Percentiles rank a stretch among this genome's conserved stretches.
phyloP scores from a whole-genome alignment of 1,140 invertebrate species.

The Zaprionus kolodkinae region DNA sequence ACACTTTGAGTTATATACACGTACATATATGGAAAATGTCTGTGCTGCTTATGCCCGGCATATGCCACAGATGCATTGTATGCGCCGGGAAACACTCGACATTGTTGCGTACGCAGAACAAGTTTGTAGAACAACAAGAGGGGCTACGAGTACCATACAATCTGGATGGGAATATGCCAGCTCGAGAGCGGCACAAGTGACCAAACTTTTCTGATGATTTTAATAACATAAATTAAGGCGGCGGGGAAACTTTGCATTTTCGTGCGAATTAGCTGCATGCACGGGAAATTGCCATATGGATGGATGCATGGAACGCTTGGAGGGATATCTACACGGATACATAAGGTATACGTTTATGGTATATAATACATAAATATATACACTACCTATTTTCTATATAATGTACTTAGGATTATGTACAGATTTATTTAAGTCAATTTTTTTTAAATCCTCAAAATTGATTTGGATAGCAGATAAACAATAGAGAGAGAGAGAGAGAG shows the following conservation, averaged over 20 bases:
- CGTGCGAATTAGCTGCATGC: background rate
- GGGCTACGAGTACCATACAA: background rate
- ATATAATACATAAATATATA: too few species aligned
- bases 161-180: background rate
- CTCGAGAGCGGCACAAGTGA: conserved; percentile 11
- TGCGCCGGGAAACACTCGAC: conserved; percentile 13
- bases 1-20: conserved; percentile 18
- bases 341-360: too few species aligned
- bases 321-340: too few species aligned
- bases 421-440: too few species aligned
- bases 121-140: conserved; percentile 14
- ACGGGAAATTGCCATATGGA: background rate
- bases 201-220: conserved; percentile 26
- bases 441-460: too few species aligned
- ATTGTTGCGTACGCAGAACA: conserved; percentile 10
- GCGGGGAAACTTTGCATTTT: background rate
- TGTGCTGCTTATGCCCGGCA: conserved; percentile 25
- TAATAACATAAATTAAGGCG: conserved; percentile 20
- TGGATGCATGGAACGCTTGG: background rate
- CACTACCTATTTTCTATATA: too few species aligned
- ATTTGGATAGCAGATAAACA: too few species aligned
- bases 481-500: too few species aligned
- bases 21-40: conserved; percentile 20
- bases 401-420: too few species aligned
- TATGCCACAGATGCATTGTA: conserved; percentile 32